Conservation (phyloP, 2,113 vertebrate species). For the Ceuthmochares aereus region DNA sequence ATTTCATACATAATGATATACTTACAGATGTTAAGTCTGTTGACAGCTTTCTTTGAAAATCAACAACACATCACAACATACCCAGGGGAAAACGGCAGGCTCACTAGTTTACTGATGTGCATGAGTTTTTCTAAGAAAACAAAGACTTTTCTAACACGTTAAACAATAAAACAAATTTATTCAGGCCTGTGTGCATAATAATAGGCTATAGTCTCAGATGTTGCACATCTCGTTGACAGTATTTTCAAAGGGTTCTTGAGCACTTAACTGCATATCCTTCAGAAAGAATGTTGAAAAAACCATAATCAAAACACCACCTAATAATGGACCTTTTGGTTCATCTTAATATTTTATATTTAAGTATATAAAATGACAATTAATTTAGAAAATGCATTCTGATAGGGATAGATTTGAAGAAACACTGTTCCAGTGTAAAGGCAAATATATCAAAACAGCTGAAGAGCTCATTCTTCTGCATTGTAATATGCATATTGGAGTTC, state of each 20-base stretch:
- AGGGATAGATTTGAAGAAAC: neutral
- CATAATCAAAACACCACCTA: neutral
- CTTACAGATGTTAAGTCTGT: neutral
- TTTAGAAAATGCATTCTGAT: neutral
- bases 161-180: neutral
- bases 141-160: neutral
- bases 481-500: neutral
- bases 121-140: neutral
- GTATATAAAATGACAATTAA: neutral
- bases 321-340: neutral
- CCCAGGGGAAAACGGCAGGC: neutral
- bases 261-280: neutral
- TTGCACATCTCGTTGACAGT: neutral
- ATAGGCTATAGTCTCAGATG: neutral
- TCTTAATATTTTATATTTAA: neutral
- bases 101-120: neutral
- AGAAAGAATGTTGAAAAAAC: neutral
- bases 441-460: neutral
- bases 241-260: neutral
- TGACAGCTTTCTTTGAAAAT: conserved; percentile 30
- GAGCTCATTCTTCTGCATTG: neutral
- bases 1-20: neutral
- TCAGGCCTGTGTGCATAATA: neutral
- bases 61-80: neutral
- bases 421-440: neutral